Evolutionary conservation across 1,140 invertebrate genomes (phyloP), one percentile per base, ranked within the genome.

Genomic region (Cydia splendana): DNA sequence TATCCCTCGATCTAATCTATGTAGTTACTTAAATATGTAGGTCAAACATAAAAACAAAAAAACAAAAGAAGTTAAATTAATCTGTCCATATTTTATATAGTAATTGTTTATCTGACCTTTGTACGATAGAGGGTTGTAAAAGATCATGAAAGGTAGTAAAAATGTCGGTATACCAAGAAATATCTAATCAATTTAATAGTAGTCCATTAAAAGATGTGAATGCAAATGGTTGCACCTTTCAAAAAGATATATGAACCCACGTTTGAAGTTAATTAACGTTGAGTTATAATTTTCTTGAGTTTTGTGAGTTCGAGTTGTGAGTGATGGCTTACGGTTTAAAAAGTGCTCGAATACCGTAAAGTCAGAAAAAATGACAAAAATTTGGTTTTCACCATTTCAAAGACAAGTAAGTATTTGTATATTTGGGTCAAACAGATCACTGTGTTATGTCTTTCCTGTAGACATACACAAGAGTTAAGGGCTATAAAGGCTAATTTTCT

Each of bases 401-500:
- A 69, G 34, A 69, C 65, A 69, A 69, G 65, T 69, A 69, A 69
- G 65, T 67, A 53, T 24, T 20, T 67, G 3, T 34, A 4, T 30
- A 30, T n/a, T n/a, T n/a, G n/a, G n/a, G n/a, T n/a, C n/a, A n/a
- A n/a, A n/a, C n/a, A n/a, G n/a, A n/a, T n/a, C n/a, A n/a, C n/a
- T n/a, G n/a, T n/a, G n/a, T n/a, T n/a, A n/a, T n/a, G n/a, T n/a
- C n/a, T n/a, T n/a, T n/a, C n/a, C n/a, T n/a, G n/a, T n/a, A n/a
- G n/a, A n/a, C n/a, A n/a, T n/a, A n/a, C n/a, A n/a, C n/a, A n/a
- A n/a, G n/a, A n/a, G n/a, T n/a, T n/a, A n/a, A n/a, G n/a, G n/a
- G n/a, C n/a, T n/a, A n/a, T n/a, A n/a, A n/a, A n/a, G n/a, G n/a
- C n/a, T n/a, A n/a, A n/a, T n/a, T n/a, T n/a, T n/a, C n/a, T n/a